phyloP scores from a whole-genome alignment of 2,797 vertebrate species.

The Gymnothorax reevesii region DNA sequence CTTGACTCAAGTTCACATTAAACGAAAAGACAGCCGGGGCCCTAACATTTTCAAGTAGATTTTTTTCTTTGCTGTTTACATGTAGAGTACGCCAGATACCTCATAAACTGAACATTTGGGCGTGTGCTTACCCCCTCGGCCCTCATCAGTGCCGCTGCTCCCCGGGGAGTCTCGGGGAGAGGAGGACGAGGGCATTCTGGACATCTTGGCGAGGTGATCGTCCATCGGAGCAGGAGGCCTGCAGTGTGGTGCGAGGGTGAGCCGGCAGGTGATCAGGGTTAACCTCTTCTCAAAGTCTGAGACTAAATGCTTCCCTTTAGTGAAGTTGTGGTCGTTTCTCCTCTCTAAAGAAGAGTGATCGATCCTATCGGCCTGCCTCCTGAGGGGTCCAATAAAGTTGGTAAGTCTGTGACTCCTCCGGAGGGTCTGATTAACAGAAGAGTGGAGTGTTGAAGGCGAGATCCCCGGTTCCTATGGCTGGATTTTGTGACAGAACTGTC shows the following conservation, averaged over 20 bases:
- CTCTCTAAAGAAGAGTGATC: slow-evolving; percentile 26
- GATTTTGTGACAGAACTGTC: slow-evolving; percentile 29
- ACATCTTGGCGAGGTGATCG: slow-evolving; percentile 65
- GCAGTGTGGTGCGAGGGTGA: neutral
- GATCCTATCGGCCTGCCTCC: neutral
- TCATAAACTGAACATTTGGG: neutral
- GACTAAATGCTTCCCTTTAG: neutral
- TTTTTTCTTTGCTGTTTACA: neutral
- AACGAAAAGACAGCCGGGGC: too few species aligned
- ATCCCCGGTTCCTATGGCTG: neutral
- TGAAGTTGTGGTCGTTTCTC: neutral
- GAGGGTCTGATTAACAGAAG: neutral
- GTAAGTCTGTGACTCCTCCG: neutral
- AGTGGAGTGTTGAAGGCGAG: neutral
- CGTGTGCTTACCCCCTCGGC: slow-evolving; percentile 74
- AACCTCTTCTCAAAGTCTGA: neutral
- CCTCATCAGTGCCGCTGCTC: slow-evolving; percentile 71
- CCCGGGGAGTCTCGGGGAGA: slow-evolving; percentile 69
- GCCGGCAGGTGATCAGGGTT: neutral
- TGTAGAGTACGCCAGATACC: neutral
- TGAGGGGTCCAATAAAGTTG: slow-evolving; percentile 11
- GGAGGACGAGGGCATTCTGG: slow-evolving; percentile 59
- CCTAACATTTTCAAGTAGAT: too few species aligned
- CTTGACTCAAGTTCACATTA: too few species aligned
- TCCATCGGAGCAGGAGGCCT: slow-evolving; percentile 57